A percentile compares a stretch with the other conserved stretches of the same genome.
Evolutionary conservation across 2,113 vertebrate species (phyloP).

Genomic region (Ciconia stormi): DNA sequence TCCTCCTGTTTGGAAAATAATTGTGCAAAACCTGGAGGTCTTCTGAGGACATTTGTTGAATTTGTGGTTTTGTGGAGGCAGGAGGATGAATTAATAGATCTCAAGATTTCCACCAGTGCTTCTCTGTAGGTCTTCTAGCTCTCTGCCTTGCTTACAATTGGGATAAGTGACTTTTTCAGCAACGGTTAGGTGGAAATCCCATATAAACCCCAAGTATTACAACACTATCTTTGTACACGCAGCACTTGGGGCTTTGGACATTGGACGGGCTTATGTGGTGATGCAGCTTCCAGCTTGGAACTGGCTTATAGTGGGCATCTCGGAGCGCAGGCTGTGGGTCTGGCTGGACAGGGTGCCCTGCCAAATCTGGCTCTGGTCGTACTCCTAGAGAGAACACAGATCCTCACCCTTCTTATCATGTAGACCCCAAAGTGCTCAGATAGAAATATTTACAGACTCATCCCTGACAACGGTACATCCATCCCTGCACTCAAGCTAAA

Average conservation of each 20-base stretch:
- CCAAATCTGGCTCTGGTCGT: background rate
- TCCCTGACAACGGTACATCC: background rate
- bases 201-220: background rate
- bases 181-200: background rate
- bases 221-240: accelerated
- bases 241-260: background rate
- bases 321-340: background rate
- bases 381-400: background rate
- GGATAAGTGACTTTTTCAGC: background rate
- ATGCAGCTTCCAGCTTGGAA: background rate
- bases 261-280: background rate
- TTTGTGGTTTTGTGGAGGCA: background rate
- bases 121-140: background rate
- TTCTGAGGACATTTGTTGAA: background rate
- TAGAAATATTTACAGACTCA: background rate
- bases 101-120: background rate
- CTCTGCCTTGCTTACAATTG: background rate
- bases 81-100: background rate
- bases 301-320: background rate
- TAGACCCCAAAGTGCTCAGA: background rate
- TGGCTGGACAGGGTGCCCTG: background rate
- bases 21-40: background rate
- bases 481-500: background rate
- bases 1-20: background rate
- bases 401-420: background rate